Evolutionary conservation across 2,888 invertebrate genomes (phyloP), one percentile per base, ranked within the genome.

Genomic region (Eupeodes latifasciatus): DNA sequence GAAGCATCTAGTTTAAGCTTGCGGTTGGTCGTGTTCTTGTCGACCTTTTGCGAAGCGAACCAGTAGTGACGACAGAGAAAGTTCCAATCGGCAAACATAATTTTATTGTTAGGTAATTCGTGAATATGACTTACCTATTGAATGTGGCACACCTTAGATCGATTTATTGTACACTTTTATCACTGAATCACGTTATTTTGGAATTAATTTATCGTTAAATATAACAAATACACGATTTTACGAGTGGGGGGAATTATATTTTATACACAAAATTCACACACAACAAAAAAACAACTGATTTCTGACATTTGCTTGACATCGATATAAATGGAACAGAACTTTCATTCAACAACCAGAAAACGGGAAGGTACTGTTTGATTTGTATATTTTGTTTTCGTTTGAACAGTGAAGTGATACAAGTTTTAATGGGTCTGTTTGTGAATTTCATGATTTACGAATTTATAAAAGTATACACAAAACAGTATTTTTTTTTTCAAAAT

Each of bases 281-380:
- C 53, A 61, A 47, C 62, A 71, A 72, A 81, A 77, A 86, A 79
- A 81, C 82, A 78, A 82, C 44, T 66, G 49, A 57, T 19, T 75
- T 72, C 77, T 87, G 87, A 87, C 86, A 67, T 77, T 83, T 87
- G 77, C 67, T 72, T 27, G 27, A 27, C 27, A 27, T 27, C 27
- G 3, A 27, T 47, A 0, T n/a, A 51, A 81, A 64, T 67, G 40
- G 69, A 87, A 87, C 87, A 87, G 87, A 87, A 83, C 83, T 87
- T 76, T 55, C 27, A 83, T 80, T 80, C 72, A 1, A 27, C 61
- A 51, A 19, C 40, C 55, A 5, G 75, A 74, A 79, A 72, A 62
- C 49, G 51, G 62, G 9, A 9, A 40, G 44, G 69, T 16, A n/a
- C 53, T 16, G 51, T 55, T 78, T 34, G 74, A 49, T 47, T 66